Percentiles rank a stretch among this genome's conserved stretches.
Conservation (phyloP, 2,113 vertebrate genomes). For the Cygnus atratus region DNA sequence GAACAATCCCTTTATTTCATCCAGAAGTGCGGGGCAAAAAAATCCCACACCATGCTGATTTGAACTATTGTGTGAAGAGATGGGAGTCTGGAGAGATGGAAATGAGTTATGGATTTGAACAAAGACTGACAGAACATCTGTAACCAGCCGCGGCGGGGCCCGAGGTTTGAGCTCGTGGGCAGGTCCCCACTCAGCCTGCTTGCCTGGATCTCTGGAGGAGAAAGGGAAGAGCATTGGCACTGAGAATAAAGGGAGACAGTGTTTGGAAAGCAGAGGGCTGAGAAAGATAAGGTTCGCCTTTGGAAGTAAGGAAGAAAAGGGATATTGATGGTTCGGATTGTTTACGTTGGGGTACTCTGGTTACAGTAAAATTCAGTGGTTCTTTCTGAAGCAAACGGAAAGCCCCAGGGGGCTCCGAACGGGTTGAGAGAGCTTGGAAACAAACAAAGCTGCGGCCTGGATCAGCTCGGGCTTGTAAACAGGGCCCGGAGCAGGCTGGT, state of each 20-base stretch:
- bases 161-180: background rate
- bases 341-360: background rate
- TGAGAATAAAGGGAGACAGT: slow-evolving; percentile 1
- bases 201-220: background rate
- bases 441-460: background rate
- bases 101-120: background rate
- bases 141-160: background rate
- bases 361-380: background rate
- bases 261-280: background rate
- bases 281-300: slow-evolving; percentile 11
- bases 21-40: background rate
- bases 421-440: background rate
- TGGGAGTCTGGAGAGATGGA: background rate
- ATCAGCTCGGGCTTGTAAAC: background rate
- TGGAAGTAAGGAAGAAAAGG: background rate
- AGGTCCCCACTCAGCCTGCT: background rate
- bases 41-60: background rate
- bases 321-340: background rate
- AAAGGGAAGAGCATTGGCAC: slow-evolving; percentile 7
- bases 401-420: background rate
- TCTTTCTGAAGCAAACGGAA: background rate
- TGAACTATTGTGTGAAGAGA: background rate
- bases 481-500: background rate
- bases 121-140: background rate
- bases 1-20: background rate